phyloP scores from a whole-genome alignment of 2,888 invertebrate species.

The Minunthozetes semirufus region DNA sequence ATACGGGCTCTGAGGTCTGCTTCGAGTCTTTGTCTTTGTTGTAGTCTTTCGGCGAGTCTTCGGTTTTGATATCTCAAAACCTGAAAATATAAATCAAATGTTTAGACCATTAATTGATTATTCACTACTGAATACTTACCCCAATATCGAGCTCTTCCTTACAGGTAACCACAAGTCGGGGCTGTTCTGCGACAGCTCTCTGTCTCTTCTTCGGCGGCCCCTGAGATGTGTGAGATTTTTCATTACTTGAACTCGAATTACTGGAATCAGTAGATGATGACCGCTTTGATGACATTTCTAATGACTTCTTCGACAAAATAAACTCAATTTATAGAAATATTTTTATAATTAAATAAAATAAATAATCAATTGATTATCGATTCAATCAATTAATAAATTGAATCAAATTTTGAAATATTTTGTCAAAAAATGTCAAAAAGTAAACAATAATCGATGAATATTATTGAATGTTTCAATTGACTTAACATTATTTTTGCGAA shows the following conservation, averaged over 20 bases:
- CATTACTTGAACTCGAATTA: neutral
- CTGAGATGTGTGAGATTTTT: neutral
- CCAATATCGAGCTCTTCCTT: conserved; percentile 35
- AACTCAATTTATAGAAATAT: too few species aligned
- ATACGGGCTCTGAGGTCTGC: conserved; percentile 80
- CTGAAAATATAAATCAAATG: neutral
- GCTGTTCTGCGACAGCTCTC: conserved; percentile 5
- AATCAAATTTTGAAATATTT: too few species aligned
- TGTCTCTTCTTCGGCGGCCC: conserved; percentile 14
- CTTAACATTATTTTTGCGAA: too few species aligned
- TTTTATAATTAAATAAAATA: too few species aligned
- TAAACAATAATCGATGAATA: too few species aligned
- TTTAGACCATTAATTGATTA: neutral
- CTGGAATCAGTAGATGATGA: neutral
- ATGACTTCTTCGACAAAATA: neutral
- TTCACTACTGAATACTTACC: neutral
- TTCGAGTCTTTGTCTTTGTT: conserved; percentile 81
- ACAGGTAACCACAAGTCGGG: conserved; percentile 22
- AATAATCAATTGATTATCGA: too few species aligned
- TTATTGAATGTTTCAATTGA: too few species aligned
- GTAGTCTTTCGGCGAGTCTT: conserved; percentile 74
- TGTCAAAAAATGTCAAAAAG: too few species aligned
- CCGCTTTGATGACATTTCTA: conserved; percentile 15
- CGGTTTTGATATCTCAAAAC: conserved; percentile 75
- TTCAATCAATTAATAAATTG: too few species aligned